Evolutionary conservation across 2,888 invertebrate species (phyloP).

Genomic region (Dynastes tityus): DNA sequence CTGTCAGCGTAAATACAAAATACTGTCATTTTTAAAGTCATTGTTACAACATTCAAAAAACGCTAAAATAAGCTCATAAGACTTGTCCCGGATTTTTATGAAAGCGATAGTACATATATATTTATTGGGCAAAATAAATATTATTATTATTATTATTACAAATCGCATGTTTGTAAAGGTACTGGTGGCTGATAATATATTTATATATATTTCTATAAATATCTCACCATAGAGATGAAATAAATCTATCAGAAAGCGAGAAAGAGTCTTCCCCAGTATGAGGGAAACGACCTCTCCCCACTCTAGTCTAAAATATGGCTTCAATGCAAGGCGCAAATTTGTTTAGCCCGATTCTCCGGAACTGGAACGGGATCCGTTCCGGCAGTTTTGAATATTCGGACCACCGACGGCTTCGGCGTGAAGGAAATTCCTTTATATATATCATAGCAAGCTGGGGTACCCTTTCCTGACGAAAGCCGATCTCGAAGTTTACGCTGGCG

Average conservation of each 20-base stretch:
- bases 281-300: not conserved
- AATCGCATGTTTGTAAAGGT: too few species aligned
- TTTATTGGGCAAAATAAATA: too few species aligned
- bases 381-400: conserved; percentile 49
- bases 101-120: too few species aligned
- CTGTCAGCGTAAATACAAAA: too few species aligned
- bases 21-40: too few species aligned
- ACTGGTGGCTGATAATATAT: too few species aligned
- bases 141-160: too few species aligned
- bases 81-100: too few species aligned
- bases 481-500: conserved; percentile 33
- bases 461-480: conserved; percentile 45
- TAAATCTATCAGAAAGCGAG: conserved; percentile 15
- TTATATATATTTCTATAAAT: not conserved
- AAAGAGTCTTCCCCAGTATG: not conserved
- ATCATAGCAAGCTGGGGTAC: conserved; percentile 25
- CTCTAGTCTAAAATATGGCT: conserved; percentile 31
- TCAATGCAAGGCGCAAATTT: conserved; percentile 42
- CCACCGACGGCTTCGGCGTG: conserved; percentile 20
- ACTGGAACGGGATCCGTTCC: not conserved
- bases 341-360: conserved; percentile 25
- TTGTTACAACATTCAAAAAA: too few species aligned
- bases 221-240: conserved; percentile 6
- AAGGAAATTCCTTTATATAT: conserved; percentile 49
- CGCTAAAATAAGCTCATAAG: too few species aligned